These are phyloP conservation scores for Pandemis cinnamomeana DNA, from an alignment of 2,888 invertebrate genomes.

Conservation along the genomic window DNA sequence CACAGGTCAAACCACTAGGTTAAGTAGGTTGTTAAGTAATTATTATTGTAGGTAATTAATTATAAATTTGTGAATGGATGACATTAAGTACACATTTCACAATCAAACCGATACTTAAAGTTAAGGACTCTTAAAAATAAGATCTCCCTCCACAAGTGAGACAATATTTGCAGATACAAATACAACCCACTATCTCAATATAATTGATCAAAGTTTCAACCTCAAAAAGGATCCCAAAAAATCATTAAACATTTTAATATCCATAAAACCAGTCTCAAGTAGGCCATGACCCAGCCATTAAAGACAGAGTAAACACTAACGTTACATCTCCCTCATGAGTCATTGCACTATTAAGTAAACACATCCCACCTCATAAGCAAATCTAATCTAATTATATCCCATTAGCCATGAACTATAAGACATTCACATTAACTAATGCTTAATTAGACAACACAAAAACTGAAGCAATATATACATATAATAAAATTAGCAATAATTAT, in stretches of 20 bases:
- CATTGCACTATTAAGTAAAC: slow-evolving; percentile 33
- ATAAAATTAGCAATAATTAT: not conserved
- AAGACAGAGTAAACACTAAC: slow-evolving; percentile 18
- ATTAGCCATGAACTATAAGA: slow-evolving; percentile 17
- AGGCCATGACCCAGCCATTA: slow-evolving; percentile 14
- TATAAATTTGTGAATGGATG: too few species aligned
- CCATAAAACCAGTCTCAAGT: not conserved
- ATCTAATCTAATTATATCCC: slow-evolving; percentile 37
- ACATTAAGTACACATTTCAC: too few species aligned
- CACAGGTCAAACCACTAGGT: too few species aligned
- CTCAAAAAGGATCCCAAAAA: not conserved
- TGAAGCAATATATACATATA: not conserved
- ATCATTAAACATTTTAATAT: not conserved
- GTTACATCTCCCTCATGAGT: slow-evolving; percentile 19
- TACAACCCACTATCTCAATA: too few species aligned
- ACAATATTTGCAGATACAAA: too few species aligned
- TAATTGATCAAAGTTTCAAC: not conserved
- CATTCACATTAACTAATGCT: slow-evolving; percentile 5
- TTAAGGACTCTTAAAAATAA: too few species aligned
- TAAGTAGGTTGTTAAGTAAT: too few species aligned
- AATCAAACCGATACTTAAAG: too few species aligned
- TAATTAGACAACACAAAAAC: not conserved
- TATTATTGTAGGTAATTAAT: too few species aligned
- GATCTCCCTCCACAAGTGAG: too few species aligned
- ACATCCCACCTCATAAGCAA: slow-evolving; percentile 10